These are phyloP conservation scores for Anser brachyrhynchus DNA, from an alignment of 2,113 vertebrate species.

Conservation along the genomic window DNA sequence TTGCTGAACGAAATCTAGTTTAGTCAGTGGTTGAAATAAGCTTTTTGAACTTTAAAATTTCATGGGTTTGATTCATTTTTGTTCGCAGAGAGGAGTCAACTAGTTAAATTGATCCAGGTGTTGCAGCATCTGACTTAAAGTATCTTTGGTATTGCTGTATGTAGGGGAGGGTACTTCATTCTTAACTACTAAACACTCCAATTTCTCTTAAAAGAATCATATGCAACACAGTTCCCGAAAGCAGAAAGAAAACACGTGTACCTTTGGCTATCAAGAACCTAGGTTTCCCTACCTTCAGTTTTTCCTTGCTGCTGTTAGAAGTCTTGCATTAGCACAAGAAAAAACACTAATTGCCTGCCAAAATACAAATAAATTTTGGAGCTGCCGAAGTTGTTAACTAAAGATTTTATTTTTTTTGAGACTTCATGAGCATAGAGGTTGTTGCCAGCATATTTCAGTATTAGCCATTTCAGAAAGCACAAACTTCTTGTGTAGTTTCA, in stretches of 20 bases:
- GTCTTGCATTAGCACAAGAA: background rate
- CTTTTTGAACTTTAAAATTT: background rate
- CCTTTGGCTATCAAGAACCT: background rate
- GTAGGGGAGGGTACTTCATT: background rate
- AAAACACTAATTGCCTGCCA: background rate
- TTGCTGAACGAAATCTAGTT: background rate
- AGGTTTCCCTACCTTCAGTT: background rate
- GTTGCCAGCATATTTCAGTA: background rate
- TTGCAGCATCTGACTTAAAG: background rate
- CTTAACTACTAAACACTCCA: background rate
- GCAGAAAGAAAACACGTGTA: rapidly evolving
- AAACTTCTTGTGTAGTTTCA: background rate
- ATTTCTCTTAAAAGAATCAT: background rate
- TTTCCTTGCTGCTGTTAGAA: background rate
- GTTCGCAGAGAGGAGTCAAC: background rate
- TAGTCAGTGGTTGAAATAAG: background rate
- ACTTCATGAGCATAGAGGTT: background rate
- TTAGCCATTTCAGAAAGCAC: background rate
- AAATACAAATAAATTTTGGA: background rate
- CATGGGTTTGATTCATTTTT: background rate
- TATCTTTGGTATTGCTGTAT: background rate
- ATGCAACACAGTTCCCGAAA: background rate
- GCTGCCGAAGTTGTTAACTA: background rate
- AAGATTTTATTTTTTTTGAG: background rate
- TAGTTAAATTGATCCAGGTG: background rate